Percentiles rank a stretch among this genome's conserved stretches.
Conservation (phyloP, 2,888 invertebrate genomes). For the Pilophorus perplexus region DNA sequence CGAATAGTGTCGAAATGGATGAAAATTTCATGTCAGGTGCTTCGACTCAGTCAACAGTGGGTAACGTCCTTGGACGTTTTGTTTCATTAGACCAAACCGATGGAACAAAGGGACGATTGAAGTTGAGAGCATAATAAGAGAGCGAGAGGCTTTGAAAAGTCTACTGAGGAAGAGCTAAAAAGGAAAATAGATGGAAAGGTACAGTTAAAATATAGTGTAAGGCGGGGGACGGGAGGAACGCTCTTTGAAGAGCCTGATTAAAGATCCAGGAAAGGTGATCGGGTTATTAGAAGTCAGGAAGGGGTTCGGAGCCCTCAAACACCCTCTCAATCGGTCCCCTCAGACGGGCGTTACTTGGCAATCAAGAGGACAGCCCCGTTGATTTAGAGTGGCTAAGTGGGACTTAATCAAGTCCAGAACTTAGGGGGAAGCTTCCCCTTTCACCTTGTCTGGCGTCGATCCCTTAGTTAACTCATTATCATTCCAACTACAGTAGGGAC, state of each 20-base stretch:
- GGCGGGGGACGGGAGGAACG: neutral
- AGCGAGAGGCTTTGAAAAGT: no score
- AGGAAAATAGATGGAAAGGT: no score
- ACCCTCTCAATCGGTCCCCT: no score
- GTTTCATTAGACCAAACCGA: no score
- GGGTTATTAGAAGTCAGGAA: slow-evolving; percentile 32
- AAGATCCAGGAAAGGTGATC: slow-evolving; percentile 30
- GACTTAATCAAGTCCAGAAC: slow-evolving; percentile 36
- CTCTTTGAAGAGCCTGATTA: slow-evolving; percentile 34
- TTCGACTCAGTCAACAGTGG: no score
- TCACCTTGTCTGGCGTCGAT: slow-evolving; percentile 1
- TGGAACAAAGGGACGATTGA: no score
- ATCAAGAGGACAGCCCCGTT: slow-evolving; percentile 32
- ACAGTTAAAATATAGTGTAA: neutral
- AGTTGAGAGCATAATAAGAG: no score
- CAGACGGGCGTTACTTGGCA: slow-evolving; percentile 34
- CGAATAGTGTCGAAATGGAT: no score
- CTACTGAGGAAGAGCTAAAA: neutral
- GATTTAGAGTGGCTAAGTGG: slow-evolving; percentile 37
- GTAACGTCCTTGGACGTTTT: no score
- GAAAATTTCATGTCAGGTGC: no score
- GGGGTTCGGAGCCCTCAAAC: no score
- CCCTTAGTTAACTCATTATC: slow-evolving; percentile 30
- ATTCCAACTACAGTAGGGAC: no score
- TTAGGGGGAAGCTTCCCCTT: neutral